These are phyloP conservation scores for Crepidodera aurea DNA, from an alignment of 2,888 invertebrate genomes.

Conservation along the genomic window DNA sequence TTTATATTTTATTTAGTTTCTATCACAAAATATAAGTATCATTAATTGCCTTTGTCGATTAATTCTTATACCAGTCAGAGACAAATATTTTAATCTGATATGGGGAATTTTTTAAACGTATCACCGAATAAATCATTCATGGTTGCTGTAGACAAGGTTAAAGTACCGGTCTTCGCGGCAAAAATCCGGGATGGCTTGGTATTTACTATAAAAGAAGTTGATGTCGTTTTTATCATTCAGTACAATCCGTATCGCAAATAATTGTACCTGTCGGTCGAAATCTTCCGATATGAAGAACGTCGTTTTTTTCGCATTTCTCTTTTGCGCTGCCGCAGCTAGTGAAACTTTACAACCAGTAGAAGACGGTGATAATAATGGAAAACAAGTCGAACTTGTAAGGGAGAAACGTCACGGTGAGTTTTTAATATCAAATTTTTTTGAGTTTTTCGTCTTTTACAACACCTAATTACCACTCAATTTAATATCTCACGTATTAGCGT, in stretches of 20 bases:
- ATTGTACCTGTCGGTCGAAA: neutral
- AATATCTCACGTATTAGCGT: no score
- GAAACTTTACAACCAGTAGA: neutral
- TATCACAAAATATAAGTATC: no score
- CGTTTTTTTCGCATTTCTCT: constrained; percentile 4
- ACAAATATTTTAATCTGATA: no score
- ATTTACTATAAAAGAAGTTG: constrained; percentile 9
- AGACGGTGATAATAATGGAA: neutral
- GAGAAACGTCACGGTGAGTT: constrained; percentile 2
- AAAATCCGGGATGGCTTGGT: constrained; percentile 2
- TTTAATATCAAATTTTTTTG: no score
- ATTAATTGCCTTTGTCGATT: no score
- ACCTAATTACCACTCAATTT: no score
- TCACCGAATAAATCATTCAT: constrained; percentile 3
- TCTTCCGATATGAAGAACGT: constrained; percentile 17
- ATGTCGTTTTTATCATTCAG: neutral
- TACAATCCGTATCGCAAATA: neutral
- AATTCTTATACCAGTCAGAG: no score
- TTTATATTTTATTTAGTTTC: no score
- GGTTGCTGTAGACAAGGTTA: constrained; percentile 13
- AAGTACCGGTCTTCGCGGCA: constrained; percentile 16
- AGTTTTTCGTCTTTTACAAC: no score
- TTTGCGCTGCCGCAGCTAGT: neutral
- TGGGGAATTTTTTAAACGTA: no score
- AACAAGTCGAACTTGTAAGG: neutral